These are phyloP conservation scores for Phylloscopus collybita DNA, from an alignment of 2,797 vertebrate species.

Conservation along the genomic window DNA sequence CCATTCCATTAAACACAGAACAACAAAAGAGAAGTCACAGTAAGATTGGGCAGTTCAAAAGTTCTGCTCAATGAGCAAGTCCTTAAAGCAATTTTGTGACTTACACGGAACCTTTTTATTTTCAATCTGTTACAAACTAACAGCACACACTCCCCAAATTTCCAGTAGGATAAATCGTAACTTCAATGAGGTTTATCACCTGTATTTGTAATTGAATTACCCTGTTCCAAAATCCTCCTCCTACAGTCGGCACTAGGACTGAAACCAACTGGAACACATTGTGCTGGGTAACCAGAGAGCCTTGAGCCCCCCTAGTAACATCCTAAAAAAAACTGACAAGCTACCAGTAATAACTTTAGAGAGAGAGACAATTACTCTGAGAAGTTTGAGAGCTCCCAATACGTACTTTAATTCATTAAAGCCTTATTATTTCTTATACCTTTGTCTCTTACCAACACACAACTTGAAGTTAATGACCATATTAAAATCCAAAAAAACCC, in stretches of 20 bases:
- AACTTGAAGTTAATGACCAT: accelerated
- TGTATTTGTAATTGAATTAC: neutral
- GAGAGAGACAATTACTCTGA: neutral
- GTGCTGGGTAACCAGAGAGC: neutral
- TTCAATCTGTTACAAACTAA: neutral
- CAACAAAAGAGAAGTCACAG: neutral
- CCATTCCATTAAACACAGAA: neutral
- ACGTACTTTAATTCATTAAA: neutral
- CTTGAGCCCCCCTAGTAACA: neutral
- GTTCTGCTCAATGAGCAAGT: neutral
- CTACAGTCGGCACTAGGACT: neutral
- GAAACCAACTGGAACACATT: neutral
- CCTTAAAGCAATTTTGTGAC: neutral
- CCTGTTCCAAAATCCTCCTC: neutral
- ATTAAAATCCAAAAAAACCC: too few relatives aligned
- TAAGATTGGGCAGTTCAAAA: accelerated
- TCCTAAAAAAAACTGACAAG: neutral
- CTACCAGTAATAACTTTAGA: neutral
- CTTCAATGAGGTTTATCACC: neutral
- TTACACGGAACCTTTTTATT: accelerated
- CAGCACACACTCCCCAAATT: accelerated
- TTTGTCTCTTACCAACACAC: neutral
- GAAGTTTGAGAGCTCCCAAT: neutral
- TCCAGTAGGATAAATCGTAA: neutral
- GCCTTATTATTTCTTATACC: neutral